These are phyloP conservation scores for Mormyrus proboscirostris DNA, from an alignment of 2,797 vertebrate species.

Conservation along the genomic window DNA sequence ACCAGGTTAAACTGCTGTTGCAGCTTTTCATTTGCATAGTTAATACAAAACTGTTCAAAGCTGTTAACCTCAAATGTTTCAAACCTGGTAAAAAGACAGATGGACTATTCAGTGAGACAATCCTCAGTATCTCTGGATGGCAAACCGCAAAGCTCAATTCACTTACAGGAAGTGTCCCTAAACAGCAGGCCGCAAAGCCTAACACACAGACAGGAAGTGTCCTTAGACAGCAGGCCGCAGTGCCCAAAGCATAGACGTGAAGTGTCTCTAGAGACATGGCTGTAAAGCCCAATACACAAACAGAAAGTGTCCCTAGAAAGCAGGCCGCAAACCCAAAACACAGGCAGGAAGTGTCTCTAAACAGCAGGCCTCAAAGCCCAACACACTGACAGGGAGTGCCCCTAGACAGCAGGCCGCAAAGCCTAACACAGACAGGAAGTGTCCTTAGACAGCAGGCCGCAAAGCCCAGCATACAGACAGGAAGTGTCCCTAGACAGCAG, in stretches of 20 bases:
- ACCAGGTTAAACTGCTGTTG: slow-evolving; percentile 98
- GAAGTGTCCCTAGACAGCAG: background rate
- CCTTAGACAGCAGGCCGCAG: background rate
- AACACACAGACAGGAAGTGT: background rate
- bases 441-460: background rate
- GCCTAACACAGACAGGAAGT: too few species aligned
- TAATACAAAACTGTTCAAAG: slow-evolving; percentile 98
- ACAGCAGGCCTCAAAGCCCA: background rate
- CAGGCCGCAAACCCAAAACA: background rate
- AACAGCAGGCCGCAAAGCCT: background rate
- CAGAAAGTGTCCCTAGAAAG: background rate
- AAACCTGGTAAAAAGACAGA: slow-evolving; percentile 69
- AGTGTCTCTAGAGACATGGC: background rate
- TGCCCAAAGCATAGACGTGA: background rate
- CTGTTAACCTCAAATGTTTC: slow-evolving; percentile 97
- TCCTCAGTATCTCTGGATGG: background rate
- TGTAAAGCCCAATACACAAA: background rate
- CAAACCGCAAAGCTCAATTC: background rate
- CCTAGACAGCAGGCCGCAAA: too few species aligned
- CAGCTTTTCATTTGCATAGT: slow-evolving; percentile 97
- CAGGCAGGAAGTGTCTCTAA: background rate
- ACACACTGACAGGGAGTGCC: too few species aligned
- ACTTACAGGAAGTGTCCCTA: background rate
- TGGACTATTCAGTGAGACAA: background rate
- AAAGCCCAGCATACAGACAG: background rate